phyloP scores from a whole-genome alignment of 2,113 vertebrate genomes.

The Tyto alba region DNA sequence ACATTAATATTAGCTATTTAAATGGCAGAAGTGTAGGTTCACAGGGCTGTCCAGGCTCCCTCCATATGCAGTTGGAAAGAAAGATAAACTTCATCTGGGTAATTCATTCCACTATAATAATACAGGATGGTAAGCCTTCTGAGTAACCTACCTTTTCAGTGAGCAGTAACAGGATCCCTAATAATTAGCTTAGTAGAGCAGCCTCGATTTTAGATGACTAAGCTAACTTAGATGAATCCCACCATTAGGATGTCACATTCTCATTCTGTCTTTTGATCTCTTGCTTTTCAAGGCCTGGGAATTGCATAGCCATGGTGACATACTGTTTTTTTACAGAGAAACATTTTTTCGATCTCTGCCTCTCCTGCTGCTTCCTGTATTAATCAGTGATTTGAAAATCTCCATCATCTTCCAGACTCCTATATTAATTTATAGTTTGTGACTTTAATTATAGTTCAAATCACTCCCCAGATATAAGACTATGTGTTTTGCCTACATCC shows the following conservation, averaged over 20 bases:
- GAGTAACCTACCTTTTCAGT: not conserved
- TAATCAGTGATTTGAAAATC: slow-evolving; percentile 20
- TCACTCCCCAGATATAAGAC: not conserved
- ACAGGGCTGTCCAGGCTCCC: not conserved
- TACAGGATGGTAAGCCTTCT: not conserved
- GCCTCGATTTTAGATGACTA: not conserved
- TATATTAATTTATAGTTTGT: slow-evolving; percentile 41
- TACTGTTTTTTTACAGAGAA: not conserved
- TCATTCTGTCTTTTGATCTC: not conserved
- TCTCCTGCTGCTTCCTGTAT: not conserved
- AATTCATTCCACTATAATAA: not conserved
- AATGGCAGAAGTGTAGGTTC: not conserved
- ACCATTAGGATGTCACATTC: not conserved
- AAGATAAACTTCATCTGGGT: not conserved
- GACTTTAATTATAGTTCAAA: slow-evolving; percentile 56
- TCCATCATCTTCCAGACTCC: not conserved
- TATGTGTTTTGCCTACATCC: not conserved
- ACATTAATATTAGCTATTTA: not conserved
- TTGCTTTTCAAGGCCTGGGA: not conserved
- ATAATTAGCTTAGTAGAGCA: not conserved
- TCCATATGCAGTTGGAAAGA: not conserved
- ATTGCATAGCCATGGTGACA: not conserved
- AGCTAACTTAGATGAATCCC: not conserved
- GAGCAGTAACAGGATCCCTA: not conserved
- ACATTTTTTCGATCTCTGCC: not conserved